Evolutionary conservation across 2,113 vertebrate species (phyloP).

Genomic region (Corydoras maculifer): DNA sequence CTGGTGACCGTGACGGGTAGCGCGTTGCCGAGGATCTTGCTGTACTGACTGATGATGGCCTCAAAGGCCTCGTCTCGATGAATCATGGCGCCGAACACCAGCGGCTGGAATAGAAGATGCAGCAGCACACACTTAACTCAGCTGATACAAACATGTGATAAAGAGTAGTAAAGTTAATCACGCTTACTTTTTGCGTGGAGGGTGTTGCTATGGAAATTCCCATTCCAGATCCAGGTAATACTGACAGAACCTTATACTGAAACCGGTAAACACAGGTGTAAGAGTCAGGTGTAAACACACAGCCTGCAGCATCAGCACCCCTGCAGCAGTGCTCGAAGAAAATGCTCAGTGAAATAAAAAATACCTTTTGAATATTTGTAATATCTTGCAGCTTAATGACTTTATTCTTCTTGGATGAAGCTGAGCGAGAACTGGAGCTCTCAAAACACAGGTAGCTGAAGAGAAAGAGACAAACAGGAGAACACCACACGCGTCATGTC

Average conservation of each 20-base stretch:
- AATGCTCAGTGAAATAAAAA: no score
- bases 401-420: constrained; percentile 94
- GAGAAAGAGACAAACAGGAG: not conserved
- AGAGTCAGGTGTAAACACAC: not conserved
- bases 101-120: constrained; percentile 68
- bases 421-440: constrained; percentile 81
- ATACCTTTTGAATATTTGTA: constrained; percentile 92
- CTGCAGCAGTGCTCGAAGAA: no score
- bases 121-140: no score
- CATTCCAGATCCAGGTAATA: constrained; percentile 95
- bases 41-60: constrained; percentile 79
- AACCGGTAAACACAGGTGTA: not conserved
- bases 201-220: constrained; percentile 93
- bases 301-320: no score
- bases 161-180: not conserved
- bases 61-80: constrained; percentile 97
- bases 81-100: constrained; percentile 96
- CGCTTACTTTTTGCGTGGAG: constrained; percentile 84
- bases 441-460: constrained; percentile 90
- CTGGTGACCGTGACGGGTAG: constrained; percentile 52
- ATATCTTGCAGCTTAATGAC: constrained; percentile 88
- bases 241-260: constrained; percentile 95
- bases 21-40: constrained; percentile 60
- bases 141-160: not conserved
- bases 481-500: no score